Conservation (phyloP, 2,797 vertebrate genomes). For the Eremophila alpestris region DNA sequence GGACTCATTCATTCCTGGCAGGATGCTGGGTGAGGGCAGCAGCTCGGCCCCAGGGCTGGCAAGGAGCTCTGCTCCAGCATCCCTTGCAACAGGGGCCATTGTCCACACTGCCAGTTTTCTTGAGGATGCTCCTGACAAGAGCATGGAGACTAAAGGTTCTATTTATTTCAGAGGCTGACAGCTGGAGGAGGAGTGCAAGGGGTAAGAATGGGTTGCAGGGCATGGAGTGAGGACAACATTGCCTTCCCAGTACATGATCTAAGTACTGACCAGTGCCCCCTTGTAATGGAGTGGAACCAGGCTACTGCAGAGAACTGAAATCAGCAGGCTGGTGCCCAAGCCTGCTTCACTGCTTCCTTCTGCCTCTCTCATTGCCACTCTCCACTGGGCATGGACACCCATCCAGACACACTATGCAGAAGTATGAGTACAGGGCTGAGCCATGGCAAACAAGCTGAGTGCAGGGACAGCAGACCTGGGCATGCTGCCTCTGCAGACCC, state of each 20-base stretch:
- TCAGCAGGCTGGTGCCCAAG: background rate
- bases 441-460: background rate
- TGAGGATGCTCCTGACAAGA: background rate
- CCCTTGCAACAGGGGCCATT: background rate
- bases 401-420: background rate
- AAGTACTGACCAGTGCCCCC: background rate
- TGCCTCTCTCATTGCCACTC: background rate
- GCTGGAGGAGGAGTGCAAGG: background rate
- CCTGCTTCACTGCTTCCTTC: background rate
- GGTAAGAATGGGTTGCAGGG: background rate
- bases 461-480: background rate
- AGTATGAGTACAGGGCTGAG: background rate
- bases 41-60: background rate
- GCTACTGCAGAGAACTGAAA: background rate
- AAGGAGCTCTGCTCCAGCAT: background rate
- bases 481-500: rapidly evolving
- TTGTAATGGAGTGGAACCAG: background rate
- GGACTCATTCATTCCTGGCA: background rate
- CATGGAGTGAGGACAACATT: no score
- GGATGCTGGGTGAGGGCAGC: background rate
- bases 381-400: background rate
- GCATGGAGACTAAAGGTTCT: background rate
- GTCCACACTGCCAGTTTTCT: background rate
- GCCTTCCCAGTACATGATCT: background rate
- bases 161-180: background rate